These are phyloP conservation scores for Forbesichthys papilliferus DNA, from an alignment of 2,113 vertebrate genomes.

Conservation along the genomic window DNA sequence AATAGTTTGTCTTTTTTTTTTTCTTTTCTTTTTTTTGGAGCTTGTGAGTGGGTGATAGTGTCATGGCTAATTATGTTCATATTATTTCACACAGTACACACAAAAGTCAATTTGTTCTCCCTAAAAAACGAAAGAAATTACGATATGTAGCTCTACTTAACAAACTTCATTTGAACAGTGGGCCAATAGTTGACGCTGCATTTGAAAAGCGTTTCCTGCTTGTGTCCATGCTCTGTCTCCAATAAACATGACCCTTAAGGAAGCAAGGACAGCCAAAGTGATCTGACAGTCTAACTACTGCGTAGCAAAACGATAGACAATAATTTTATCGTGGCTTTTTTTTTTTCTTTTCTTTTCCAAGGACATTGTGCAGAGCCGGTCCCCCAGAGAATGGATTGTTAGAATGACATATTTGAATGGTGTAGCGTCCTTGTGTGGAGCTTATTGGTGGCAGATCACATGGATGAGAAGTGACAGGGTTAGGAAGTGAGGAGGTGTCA, in stretches of 20 bases:
- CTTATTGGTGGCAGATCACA: slow-evolving; percentile 52
- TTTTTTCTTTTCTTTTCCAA: slow-evolving; percentile 9
- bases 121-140: slow-evolving; percentile 28
- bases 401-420: slow-evolving; percentile 48
- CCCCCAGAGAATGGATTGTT: slow-evolving; percentile 33
- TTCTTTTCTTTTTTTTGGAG: slow-evolving; percentile 36
- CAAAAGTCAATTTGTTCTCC: slow-evolving; percentile 36
- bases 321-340: background rate
- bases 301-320: background rate
- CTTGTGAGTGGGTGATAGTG: slow-evolving; percentile 38
- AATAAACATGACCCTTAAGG: background rate
- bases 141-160: slow-evolving; percentile 8
- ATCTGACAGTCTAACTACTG: background rate
- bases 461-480: slow-evolving; percentile 75
- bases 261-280: background rate
- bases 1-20: slow-evolving; percentile 15
- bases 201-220: too few relatives aligned
- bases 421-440: slow-evolving; percentile 60
- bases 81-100: background rate
- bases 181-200: too few relatives aligned
- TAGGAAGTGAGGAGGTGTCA: slow-evolving; percentile 67
- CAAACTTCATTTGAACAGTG: background rate
- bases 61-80: slow-evolving; percentile 22
- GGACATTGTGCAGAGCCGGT: slow-evolving; percentile 39
- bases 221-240: background rate